Conservation (phyloP, 1,140 invertebrate genomes). For the Pygmarrhopalites habei region DNA sequence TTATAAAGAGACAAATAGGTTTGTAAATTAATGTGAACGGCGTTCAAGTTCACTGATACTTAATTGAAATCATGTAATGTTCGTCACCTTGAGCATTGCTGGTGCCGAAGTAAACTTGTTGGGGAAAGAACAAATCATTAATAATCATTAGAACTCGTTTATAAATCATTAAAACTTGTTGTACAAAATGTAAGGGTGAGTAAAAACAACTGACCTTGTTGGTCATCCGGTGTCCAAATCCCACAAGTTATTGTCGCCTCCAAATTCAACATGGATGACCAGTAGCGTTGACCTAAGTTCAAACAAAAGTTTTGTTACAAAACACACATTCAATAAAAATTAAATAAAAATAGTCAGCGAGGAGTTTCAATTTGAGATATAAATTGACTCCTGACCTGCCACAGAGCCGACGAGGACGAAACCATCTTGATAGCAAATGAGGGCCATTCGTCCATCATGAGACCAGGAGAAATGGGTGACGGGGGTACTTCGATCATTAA, state of each 20-base stretch:
- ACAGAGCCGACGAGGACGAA: constrained; percentile 94
- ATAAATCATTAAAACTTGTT: no score
- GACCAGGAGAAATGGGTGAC: constrained; percentile 84
- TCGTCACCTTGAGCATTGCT: constrained; percentile 64
- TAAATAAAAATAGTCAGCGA: constrained; percentile 25
- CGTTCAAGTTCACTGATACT: no score
- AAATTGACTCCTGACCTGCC: no score
- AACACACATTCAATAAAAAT: constrained; percentile 88
- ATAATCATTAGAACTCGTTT: no score
- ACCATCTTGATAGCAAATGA: constrained; percentile 94
- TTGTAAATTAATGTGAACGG: no score
- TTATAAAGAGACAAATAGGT: no score
- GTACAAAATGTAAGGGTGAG: no score
- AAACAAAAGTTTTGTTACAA: no score
- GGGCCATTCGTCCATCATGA: constrained; percentile 94
- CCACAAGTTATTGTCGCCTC: constrained; percentile 90
- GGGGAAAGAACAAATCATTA: no score
- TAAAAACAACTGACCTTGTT: no score
- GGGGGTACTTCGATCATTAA: constrained; percentile 93
- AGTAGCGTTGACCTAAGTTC: constrained; percentile 96
- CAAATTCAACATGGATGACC: constrained; percentile 94
- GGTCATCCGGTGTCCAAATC: constrained; percentile 95
- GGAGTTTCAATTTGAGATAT: constrained; percentile 43
- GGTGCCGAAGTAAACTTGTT: constrained; percentile 83
- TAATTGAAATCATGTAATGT: no score